These are phyloP conservation scores for Thumatha senex DNA, from an alignment of 2,888 invertebrate genomes.

Conservation along the genomic window DNA sequence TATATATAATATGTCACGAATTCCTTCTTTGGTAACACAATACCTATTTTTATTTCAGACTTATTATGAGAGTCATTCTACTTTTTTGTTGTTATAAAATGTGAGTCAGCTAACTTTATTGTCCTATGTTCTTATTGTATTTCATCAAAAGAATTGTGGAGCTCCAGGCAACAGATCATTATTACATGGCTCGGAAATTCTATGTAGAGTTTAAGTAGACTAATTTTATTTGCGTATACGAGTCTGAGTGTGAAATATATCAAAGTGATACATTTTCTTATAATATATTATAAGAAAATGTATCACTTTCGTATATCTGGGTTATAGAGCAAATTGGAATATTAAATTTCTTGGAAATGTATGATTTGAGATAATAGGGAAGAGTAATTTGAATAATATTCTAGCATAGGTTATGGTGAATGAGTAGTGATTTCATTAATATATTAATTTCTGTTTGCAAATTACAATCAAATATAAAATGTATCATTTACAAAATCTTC, in stretches of 20 bases:
- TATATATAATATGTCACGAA: too few species aligned
- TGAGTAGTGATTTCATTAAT: too few species aligned
- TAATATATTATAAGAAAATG: too few species aligned
- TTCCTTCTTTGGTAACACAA: too few species aligned
- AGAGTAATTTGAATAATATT: too few species aligned
- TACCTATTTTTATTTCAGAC: neutral
- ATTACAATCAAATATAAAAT: too few species aligned
- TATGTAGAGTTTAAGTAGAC: neutral
- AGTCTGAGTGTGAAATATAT: neutral
- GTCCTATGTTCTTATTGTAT: conserved; percentile 3
- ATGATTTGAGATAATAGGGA: too few species aligned
- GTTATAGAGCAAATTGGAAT: too few species aligned
- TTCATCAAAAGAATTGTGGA: conserved; percentile 12
- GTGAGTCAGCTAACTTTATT: neutral
- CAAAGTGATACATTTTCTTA: neutral
- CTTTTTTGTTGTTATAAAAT: neutral
- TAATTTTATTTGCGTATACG: neutral
- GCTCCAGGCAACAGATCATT: conserved; percentile 16
- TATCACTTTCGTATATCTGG: neutral
- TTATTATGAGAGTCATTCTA: neutral
- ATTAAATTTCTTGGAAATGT: too few species aligned
- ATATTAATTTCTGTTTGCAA: too few species aligned
- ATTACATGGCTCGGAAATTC: conserved; percentile 15
- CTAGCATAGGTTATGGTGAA: too few species aligned
- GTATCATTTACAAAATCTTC: too few species aligned